Percentiles rank a stretch among this genome's conserved stretches.
Evolutionary conservation across 2,888 invertebrate genomes (phyloP).

Genomic region (Leptinotarsa juncta): DNA sequence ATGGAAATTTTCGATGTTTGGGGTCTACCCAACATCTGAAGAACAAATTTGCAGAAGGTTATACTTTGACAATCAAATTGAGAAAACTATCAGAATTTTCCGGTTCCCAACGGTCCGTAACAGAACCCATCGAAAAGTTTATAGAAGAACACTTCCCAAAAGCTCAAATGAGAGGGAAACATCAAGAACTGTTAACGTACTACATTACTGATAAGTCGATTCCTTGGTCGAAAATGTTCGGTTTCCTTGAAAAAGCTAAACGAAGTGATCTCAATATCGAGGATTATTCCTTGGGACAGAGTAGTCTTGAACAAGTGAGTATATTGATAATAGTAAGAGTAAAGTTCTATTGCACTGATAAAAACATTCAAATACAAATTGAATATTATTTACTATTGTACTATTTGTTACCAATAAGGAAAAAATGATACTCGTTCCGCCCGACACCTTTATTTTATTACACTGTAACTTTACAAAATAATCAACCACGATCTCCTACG

Average conservation of each 20-base stretch:
- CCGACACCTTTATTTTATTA: too few species aligned
- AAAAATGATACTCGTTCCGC: too few species aligned
- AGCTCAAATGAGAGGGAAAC: constrained; percentile 72
- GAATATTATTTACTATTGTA: too few species aligned
- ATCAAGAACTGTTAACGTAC: constrained; percentile 79
- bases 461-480: too few species aligned
- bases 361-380: too few species aligned
- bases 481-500: too few species aligned
- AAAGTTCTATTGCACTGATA: too few species aligned
- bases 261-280: constrained; percentile 69
- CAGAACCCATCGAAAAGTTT: constrained; percentile 54
- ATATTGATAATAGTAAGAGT: background rate
- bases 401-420: too few species aligned
- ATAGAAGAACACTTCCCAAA: constrained; percentile 57
- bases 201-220: constrained; percentile 72
- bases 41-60: constrained; percentile 79
- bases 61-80: constrained; percentile 65
- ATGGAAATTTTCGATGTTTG: constrained; percentile 82
- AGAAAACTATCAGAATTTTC: constrained; percentile 49
- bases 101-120: constrained; percentile 37
- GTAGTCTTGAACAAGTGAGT: constrained; percentile 79
- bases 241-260: constrained; percentile 74
- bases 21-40: constrained; percentile 86
- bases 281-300: constrained; percentile 87
- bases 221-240: constrained; percentile 82